phyloP scores from a whole-genome alignment of 1,140 invertebrate species.

The Cydia splendana region DNA sequence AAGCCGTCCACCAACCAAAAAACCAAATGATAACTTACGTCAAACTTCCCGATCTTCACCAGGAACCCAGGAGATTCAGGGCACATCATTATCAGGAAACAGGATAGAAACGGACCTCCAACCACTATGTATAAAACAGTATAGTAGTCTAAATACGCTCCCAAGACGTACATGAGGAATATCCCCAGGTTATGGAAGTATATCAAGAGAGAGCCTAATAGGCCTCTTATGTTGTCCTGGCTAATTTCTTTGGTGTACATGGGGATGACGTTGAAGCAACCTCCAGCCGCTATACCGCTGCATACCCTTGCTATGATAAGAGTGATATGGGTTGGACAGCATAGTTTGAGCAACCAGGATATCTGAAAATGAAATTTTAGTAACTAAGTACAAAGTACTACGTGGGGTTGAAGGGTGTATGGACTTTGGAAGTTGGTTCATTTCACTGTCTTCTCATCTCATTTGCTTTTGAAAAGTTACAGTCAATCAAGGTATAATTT shows the following conservation, averaged over 20 bases:
- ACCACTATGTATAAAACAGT: conserved; percentile 65
- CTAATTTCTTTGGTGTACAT: conserved; percentile 63
- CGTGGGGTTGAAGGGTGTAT: no score
- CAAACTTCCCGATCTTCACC: conserved; percentile 58
- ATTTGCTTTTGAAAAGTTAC: no score
- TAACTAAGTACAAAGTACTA: no score
- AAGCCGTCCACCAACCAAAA: background rate
- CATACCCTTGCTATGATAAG: conserved; percentile 37
- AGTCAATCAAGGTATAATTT: no score
- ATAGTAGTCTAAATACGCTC: conserved; percentile 65
- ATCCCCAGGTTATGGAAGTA: conserved; percentile 61
- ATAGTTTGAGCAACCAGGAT: conserved; percentile 36
- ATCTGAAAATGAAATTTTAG: background rate
- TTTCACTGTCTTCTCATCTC: no score
- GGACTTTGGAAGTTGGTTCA: no score
- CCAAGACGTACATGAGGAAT: conserved; percentile 66
- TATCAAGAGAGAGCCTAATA: conserved; percentile 48
- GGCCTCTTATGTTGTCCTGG: conserved; percentile 55
- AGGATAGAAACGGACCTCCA: conserved; percentile 55
- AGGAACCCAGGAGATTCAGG: conserved; percentile 76
- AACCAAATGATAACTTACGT: conserved; percentile 48
- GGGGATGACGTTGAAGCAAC: conserved; percentile 41
- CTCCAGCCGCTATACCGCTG: conserved; percentile 36
- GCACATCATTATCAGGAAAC: conserved; percentile 63
- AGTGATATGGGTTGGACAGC: background rate